phyloP scores from a whole-genome alignment of 1,140 invertebrate genomes.

The Phymorhynchus buccinoides region DNA sequence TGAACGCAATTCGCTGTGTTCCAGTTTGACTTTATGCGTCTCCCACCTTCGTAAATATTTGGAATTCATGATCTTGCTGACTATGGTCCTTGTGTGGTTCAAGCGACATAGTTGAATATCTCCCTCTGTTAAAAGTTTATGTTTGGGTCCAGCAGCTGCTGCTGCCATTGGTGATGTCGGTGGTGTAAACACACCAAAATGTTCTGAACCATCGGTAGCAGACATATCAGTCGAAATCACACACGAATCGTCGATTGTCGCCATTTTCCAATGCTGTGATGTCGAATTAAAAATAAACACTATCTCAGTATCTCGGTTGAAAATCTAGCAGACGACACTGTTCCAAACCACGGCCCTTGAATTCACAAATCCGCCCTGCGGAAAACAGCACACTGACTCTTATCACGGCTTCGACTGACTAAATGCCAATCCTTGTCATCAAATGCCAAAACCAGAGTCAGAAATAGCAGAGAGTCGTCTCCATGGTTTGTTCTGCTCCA shows the following conservation, averaged over 20 bases:
- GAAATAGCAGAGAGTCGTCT: slow-evolving; percentile 19
- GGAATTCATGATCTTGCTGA: slow-evolving; percentile 86
- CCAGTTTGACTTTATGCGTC: slow-evolving; percentile 83
- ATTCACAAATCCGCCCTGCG: neutral
- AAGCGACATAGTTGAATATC: slow-evolving; percentile 85
- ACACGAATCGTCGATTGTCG: slow-evolving; percentile 40
- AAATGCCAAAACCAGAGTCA: slow-evolving; percentile 15
- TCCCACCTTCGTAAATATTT: slow-evolving; percentile 88
- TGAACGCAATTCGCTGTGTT: slow-evolving; percentile 82
- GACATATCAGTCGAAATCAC: slow-evolving; percentile 31
- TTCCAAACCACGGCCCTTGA: neutral
- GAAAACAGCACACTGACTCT: neutral
- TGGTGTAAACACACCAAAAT: slow-evolving; percentile 32
- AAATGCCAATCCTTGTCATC: slow-evolving; percentile 5
- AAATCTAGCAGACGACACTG: slow-evolving; percentile 37
- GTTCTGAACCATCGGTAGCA: slow-evolving; percentile 14
- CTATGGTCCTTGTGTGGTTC: slow-evolving; percentile 85
- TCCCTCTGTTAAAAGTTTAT: slow-evolving; percentile 84
- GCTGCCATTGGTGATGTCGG: slow-evolving; percentile 45
- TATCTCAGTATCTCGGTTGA: slow-evolving; percentile 1
- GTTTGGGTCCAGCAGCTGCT: slow-evolving; percentile 69
- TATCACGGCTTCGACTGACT: neutral
- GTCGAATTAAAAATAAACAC: slow-evolving; percentile 24
- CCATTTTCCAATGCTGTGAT: slow-evolving; percentile 35
- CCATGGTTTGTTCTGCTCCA: slow-evolving; percentile 34